Conservation (phyloP, 2,888 invertebrate species). For the Copidosoma aretas region DNA sequence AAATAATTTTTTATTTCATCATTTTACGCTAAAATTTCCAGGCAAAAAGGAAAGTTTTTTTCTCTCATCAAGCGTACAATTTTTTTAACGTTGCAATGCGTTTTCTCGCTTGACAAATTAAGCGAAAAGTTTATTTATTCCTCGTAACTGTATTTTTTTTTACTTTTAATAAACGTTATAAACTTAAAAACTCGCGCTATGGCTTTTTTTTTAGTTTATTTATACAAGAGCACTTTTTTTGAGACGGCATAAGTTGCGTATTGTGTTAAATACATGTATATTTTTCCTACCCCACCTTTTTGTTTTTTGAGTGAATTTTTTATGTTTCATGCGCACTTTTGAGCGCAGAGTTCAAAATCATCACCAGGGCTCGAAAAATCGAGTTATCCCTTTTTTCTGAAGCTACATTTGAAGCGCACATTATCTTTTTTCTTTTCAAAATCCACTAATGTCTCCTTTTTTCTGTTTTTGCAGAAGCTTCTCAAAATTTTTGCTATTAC, state of each 20-base stretch:
- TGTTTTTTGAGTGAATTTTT: neutral
- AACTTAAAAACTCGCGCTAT: slow-evolving; percentile 38
- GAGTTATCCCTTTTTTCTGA: slow-evolving; percentile 1
- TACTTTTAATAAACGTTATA: slow-evolving; percentile 1
- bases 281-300: slow-evolving; percentile 5
- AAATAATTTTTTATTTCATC: slow-evolving; percentile 18
- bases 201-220: slow-evolving; percentile 44
- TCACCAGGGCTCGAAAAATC: slow-evolving; percentile 19
- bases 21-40: slow-evolving; percentile 32
- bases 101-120: too few species aligned
- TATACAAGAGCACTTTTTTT: slow-evolving; percentile 59
- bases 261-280: slow-evolving; percentile 36
- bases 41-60: slow-evolving; percentile 13
- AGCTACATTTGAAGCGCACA: slow-evolving; percentile 13
- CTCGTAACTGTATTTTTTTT: neutral
- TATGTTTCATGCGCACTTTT: neutral
- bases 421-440: neutral
- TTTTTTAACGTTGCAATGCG: neutral
- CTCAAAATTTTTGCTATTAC: too few species aligned
- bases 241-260: slow-evolving; percentile 56
- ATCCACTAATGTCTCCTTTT: neutral
- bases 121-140: too few species aligned
- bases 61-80: neutral
- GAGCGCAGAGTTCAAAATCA: neutral
- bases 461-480: slow-evolving; percentile 8